Base-by-base conservation (phyloP, 1,140 invertebrate species). In the Pissodes strobi region DNA sequence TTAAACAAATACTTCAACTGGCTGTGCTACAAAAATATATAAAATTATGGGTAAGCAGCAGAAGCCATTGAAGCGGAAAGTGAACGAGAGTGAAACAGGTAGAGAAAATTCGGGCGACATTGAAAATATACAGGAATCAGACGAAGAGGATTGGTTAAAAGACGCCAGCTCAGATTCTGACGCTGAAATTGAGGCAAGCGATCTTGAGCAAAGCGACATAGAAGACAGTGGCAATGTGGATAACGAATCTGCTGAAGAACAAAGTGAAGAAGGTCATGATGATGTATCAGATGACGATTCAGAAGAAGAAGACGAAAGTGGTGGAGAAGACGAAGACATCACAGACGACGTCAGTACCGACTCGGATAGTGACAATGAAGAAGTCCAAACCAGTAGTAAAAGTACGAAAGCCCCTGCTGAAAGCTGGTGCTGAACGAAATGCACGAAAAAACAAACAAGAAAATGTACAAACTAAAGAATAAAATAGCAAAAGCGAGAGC, bases 111-210 rank as follows among this genome's bases (percentile, higher is more conserved):
- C 51, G 6, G 48, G 41, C 2, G 37, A 56, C n/a, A 22, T 9
- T 41, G 43, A 48, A 56, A 27, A 18, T n/a, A 43, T 4, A 23
- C 25, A 56, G 19, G 55, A 39, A 13, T 34, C 17, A 2, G 43
- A 61, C 2, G 66, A n/a, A n/a, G 45, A 59, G 15, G 38, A 15
- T 23, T 58, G 59, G 61, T 78, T 81, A 19, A 78, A 82, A 27
- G 79, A 79, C 48, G 84, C 84, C 62, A 79, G 79, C 56, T 80
- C 82, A 1, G 84, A 86, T 69, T 84, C 82, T 25, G 85, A 85
- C 23, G 66, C 72, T 27, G 79, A 82, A 58, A 67, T 82, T 5
- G 64, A 76, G 46, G 63, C 82, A 15, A 67, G 37, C 21, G 61
- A 56, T n/a, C 66, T 82, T 6, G 62, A 76, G n/a, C n/a, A n/a